Evolutionary conservation across 2,113 vertebrate genomes (phyloP).

Genomic region (Halcyon malimbica): DNA sequence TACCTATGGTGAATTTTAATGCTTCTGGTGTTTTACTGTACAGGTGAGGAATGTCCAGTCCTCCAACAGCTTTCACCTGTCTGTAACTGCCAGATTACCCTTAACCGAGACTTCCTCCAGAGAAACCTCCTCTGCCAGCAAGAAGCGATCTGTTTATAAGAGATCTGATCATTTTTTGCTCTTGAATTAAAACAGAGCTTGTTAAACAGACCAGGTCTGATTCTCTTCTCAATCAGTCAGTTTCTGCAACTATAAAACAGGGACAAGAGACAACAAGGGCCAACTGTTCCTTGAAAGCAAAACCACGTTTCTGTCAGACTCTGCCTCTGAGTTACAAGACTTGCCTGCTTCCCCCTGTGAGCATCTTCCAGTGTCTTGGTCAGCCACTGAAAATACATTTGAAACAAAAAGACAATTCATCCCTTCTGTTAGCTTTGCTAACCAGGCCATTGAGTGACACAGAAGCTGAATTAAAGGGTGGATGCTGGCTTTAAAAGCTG

Average conservation of each 20-base stretch:
- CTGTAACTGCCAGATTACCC: not conserved
- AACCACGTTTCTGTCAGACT: not conserved
- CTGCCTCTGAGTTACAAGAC: not conserved
- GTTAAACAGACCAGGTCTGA: not conserved
- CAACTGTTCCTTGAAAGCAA: not conserved
- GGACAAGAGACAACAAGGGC: not conserved
- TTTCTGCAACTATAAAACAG: not conserved
- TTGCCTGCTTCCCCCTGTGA: not conserved
- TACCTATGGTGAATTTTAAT: not conserved
- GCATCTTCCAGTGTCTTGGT: not conserved
- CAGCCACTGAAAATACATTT: not conserved
- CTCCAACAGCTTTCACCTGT: not conserved
- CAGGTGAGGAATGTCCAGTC: not conserved
- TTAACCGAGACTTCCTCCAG: not conserved
- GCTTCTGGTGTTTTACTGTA: not conserved
- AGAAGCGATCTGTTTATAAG: not conserved
- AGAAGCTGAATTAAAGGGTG: not conserved
- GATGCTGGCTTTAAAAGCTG: not conserved
- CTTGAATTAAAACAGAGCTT: not conserved
- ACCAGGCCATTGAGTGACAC: rapidly evolving
- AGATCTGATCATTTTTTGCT: not conserved
- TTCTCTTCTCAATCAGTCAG: not conserved
- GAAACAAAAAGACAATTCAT: not conserved
- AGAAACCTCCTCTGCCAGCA: not conserved
- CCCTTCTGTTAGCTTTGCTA: not conserved